Percentiles rank a stretch among this genome's conserved stretches.
These are phyloP conservation scores for Acromyrmex heyeri DNA, from an alignment of 1,140 invertebrate genomes.

Conservation along the genomic window DNA sequence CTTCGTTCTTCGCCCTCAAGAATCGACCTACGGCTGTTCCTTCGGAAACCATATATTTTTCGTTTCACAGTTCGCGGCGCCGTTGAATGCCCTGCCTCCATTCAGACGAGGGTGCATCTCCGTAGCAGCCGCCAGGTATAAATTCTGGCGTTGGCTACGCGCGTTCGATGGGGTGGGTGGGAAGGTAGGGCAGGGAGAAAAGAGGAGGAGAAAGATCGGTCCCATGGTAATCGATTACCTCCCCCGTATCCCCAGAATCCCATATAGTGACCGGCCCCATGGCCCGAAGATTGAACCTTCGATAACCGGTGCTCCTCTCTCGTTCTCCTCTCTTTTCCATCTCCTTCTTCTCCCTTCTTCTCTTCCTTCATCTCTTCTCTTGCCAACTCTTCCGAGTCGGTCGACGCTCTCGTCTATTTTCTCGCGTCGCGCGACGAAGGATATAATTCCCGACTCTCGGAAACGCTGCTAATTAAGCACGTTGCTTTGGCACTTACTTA, in stretches of 20 bases:
- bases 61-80: conserved; percentile 83
- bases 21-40: conserved; percentile 74
- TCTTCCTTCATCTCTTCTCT: background rate
- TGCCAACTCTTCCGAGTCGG: background rate
- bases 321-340: conserved; percentile 47
- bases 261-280: conserved; percentile 83
- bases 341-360: background rate
- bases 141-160: conserved; percentile 83
- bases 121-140: conserved; percentile 84
- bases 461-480: conserved; percentile 72
- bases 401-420: conserved; percentile 66
- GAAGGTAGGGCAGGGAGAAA: conserved; percentile 65
- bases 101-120: conserved; percentile 83
- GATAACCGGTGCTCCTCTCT: conserved; percentile 79
- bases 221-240: conserved; percentile 85
- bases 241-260: conserved; percentile 83
- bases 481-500: conserved; percentile 58
- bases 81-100: conserved; percentile 78
- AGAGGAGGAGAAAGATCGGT: conserved; percentile 79
- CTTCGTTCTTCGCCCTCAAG: conserved; percentile 59
- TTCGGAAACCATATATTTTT: conserved; percentile 85
- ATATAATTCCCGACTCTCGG: conserved; percentile 63
- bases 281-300: conserved; percentile 83
- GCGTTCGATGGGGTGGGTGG: conserved; percentile 31
- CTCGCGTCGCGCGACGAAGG: conserved; percentile 55